Percentiles rank a stretch among this genome's conserved stretches.
phyloP scores from a whole-genome alignment of 2,797 vertebrate species.

The Harpagifer antarcticus region DNA sequence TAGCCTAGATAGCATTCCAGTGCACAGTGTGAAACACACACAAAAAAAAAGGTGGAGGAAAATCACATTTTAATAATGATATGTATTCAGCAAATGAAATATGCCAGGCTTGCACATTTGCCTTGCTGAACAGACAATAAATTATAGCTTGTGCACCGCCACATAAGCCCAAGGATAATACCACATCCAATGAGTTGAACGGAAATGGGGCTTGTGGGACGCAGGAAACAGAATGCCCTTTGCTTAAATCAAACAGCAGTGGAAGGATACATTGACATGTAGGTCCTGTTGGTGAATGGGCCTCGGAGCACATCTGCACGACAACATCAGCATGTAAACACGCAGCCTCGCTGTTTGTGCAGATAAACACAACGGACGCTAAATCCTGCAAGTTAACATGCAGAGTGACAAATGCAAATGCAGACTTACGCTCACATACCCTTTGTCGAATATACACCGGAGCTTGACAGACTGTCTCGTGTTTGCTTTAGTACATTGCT shows the following conservation, averaged over 20 bases:
- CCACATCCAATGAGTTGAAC: constrained; percentile 71
- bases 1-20: constrained; percentile 59
- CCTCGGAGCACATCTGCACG: constrained; percentile 53
- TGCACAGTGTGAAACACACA: constrained; percentile 59
- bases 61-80: constrained; percentile 81
- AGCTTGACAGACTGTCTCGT: constrained; percentile 46
- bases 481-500: constrained; percentile 47
- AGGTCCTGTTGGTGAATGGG: constrained; percentile 57
- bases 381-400: constrained; percentile 27
- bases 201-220: constrained; percentile 72
- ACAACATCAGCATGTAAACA: constrained; percentile 49
- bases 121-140: constrained; percentile 87
- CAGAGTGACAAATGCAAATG: constrained; percentile 37
- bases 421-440: constrained; percentile 6
- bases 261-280: constrained; percentile 59
- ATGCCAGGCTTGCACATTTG: constrained; percentile 83
- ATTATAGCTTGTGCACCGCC: constrained; percentile 77
- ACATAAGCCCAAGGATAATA: constrained; percentile 82
- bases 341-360: constrained; percentile 29
- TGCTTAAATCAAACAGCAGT: constrained; percentile 70
- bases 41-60: constrained; percentile 10
- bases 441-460: constrained; percentile 14
- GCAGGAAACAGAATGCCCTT: constrained; percentile 61
- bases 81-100: constrained; percentile 86
- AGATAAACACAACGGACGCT: constrained; percentile 30